Evolutionary conservation across 2,113 vertebrate species (phyloP), one percentile per base, ranked within the genome.

Genomic region (Macquaria australasica): DNA sequence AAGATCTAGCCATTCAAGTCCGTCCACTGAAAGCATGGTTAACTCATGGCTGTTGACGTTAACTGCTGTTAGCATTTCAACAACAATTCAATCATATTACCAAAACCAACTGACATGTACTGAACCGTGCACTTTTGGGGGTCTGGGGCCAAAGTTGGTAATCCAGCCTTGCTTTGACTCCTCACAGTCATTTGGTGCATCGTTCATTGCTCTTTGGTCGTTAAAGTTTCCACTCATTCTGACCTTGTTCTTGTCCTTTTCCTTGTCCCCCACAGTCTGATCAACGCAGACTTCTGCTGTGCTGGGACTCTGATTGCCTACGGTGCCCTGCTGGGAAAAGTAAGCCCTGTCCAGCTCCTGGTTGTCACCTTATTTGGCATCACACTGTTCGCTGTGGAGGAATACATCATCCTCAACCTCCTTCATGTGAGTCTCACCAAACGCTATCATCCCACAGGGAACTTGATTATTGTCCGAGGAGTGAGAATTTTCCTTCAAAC

Each of bases 251-350:
- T 68, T 25, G 3, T 64, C 11, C 16, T 53, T 34, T 25, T 28
- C n/a, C 0, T 71, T 31, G 0, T 53, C 67, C 50, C 21, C 20
- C 9, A 14, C 90, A 99, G 98, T 92, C 83, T 99, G 90, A 99
- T 99, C 91, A 98, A 98, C 0, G 98, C 98, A 0, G 98, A 99
- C 91, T 99, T 99, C 96, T 98, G 98, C 2, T 97, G 97, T 78
- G 98, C 97, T 2, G 96, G 96, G 8, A 97, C 96, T 79, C 96
- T 98, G 31, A 97, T 99, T 1, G 97, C 98, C 72, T 99, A 96
- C 1, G 98, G 98, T n/a, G 98, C 97, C 11, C 85, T 98, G 31
- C 94, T 99, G 89, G 98, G 98, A 11, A 99, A 98, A 94, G 96
- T 97, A 69, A 99, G 98, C 85, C 98, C 98, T 0, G 89, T 99